Evolutionary conservation across 2,113 vertebrate genomes (phyloP).

Genomic region (Antigone vipio): DNA sequence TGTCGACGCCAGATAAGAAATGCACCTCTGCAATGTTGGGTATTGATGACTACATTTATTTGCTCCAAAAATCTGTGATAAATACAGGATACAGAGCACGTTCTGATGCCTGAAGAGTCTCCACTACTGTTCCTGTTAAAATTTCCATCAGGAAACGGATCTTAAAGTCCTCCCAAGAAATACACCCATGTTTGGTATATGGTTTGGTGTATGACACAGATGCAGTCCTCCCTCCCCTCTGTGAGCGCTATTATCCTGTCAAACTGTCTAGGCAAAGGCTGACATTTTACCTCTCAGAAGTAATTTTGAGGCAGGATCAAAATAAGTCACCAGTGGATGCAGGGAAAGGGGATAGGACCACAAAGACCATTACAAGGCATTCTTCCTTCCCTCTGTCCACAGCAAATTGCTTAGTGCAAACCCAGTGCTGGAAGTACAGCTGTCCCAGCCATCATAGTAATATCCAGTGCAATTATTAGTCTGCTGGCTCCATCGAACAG

Average conservation of each 20-base stretch:
- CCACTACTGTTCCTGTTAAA: background rate
- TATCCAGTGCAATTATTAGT: background rate
- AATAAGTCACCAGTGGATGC: rapidly evolving
- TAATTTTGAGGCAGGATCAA: background rate
- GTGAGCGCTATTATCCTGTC: background rate
- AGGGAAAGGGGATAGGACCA: background rate
- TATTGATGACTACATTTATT: background rate
- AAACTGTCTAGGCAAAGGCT: background rate
- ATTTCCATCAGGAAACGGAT: background rate
- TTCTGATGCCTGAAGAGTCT: background rate
- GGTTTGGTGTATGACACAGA: too few relatives aligned
- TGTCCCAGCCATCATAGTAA: background rate
- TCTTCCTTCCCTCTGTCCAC: background rate
- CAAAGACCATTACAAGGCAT: background rate
- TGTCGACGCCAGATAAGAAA: background rate
- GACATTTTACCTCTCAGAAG: background rate
- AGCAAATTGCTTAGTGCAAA: background rate
- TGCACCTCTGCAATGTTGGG: background rate
- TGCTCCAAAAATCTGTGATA: background rate
- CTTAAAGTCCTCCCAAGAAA: background rate
- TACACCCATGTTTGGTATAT: background rate
- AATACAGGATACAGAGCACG: background rate
- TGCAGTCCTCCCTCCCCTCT: background rate
- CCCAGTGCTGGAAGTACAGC: background rate
- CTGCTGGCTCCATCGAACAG: too few relatives aligned